These are phyloP conservation scores for Dolichallabes microphthalmus DNA, from an alignment of 2,113 vertebrate genomes.

Conservation along the genomic window DNA sequence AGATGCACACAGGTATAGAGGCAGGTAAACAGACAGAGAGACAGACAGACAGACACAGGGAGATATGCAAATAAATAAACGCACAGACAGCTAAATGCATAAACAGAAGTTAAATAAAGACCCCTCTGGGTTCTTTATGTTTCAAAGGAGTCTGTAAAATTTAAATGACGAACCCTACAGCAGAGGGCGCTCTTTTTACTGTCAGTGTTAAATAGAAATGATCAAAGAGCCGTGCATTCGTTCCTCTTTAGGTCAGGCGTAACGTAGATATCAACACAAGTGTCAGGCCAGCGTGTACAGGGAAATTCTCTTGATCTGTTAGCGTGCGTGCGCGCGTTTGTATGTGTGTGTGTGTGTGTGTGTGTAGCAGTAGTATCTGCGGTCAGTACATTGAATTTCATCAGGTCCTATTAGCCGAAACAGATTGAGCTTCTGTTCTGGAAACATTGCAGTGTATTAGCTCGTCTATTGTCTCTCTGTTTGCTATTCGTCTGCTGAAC, in stretches of 20 bases:
- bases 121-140: no score
- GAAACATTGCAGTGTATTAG: slow-evolving; percentile 62
- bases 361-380: slow-evolving; percentile 27
- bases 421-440: slow-evolving; percentile 55
- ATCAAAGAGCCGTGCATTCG: no score
- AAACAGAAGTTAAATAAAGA: neutral
- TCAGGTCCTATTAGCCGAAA: slow-evolving; percentile 62
- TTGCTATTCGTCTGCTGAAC: slow-evolving; percentile 67
- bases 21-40: neutral
- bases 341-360: slow-evolving; percentile 7
- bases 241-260: no score
- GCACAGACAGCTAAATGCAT: neutral
- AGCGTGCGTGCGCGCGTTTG: neutral
- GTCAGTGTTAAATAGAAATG: no score
- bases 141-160: no score
- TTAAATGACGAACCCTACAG: no score
- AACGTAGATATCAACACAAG: neutral
- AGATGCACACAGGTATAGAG: neutral
- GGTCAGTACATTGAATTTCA: slow-evolving; percentile 58
- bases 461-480: slow-evolving; percentile 60
- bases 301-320: neutral
- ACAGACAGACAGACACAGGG: neutral
- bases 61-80: neutral
- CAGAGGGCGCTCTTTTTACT: no score
- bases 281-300: neutral